These are phyloP conservation scores for Chaenodraco wilsoni DNA, from an alignment of 2,797 vertebrate genomes.

Conservation along the genomic window DNA sequence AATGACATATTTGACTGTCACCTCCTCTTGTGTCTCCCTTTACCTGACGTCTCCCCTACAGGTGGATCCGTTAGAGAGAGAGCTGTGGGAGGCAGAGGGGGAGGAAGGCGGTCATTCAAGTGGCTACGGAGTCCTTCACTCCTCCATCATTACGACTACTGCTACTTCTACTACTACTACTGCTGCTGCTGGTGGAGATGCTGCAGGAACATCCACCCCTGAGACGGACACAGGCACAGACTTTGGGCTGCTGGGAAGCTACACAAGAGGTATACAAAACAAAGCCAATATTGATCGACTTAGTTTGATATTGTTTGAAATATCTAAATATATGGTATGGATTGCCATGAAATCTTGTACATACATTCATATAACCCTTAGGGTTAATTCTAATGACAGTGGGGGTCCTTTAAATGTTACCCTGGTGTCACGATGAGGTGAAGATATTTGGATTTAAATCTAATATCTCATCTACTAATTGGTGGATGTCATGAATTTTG, in stretches of 20 bases:
- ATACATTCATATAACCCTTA: too few relatives aligned
- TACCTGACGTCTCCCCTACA: not conserved
- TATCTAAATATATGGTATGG: not conserved
- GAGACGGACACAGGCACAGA: constrained; percentile 72
- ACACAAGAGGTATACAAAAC: constrained; percentile 24
- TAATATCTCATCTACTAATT: too few relatives aligned
- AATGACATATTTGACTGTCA: not conserved
- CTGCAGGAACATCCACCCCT: constrained; percentile 36
- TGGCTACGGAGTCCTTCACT: constrained; percentile 45
- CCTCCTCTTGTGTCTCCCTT: not conserved
- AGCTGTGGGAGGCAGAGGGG: constrained; percentile 55
- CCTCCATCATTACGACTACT: constrained; percentile 18
- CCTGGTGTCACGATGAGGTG: too few relatives aligned
- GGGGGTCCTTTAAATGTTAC: too few relatives aligned
- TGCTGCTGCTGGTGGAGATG: constrained; percentile 2
- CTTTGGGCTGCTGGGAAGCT: constrained; percentile 65
- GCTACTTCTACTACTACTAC: not conserved
- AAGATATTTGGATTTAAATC: too few relatives aligned
- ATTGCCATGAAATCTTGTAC: not conserved
- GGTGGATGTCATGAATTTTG: too few relatives aligned
- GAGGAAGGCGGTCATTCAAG: constrained; percentile 67
- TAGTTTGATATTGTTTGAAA: not conserved
- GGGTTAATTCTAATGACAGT: too few relatives aligned
- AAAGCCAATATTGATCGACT: too few relatives aligned
- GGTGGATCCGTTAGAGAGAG: constrained; percentile 44